Evolutionary conservation across 2,113 vertebrate genomes (phyloP).

Genomic region (Calypte anna): DNA sequence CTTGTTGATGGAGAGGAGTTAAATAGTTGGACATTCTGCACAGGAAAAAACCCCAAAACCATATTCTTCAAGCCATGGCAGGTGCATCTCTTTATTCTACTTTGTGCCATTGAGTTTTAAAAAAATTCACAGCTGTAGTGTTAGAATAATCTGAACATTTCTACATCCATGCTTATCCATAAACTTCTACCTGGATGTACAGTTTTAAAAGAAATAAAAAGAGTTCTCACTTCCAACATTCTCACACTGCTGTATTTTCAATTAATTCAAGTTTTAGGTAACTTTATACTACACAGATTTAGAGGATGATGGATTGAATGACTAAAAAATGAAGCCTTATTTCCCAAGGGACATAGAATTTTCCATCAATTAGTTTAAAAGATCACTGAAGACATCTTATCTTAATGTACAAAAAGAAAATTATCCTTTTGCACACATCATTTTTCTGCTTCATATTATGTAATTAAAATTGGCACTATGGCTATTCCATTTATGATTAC

Average conservation of each 20-base stretch:
- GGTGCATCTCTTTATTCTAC: not conserved
- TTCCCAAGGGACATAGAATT: not conserved
- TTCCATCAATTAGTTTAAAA: not conserved
- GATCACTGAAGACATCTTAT: not conserved
- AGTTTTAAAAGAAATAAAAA: not conserved
- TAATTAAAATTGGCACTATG: not conserved
- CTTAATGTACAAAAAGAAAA: not conserved
- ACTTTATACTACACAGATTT: not conserved
- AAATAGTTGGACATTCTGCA: not conserved
- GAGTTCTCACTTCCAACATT: not conserved
- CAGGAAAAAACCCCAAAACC: not conserved
- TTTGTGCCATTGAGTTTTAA: not conserved
- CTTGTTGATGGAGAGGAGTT: not conserved
- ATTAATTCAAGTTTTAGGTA: not conserved
- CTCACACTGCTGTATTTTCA: not conserved
- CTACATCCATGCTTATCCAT: conserved; percentile 3
- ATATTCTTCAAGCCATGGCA: not conserved
- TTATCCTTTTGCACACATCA: not conserved
- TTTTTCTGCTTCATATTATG: not conserved
- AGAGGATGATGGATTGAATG: not conserved
- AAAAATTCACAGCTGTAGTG: not conserved
- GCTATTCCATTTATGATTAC: not conserved
- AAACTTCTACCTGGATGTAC: not conserved
- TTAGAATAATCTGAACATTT: conserved; percentile 13
- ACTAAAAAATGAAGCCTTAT: not conserved